Evolutionary conservation across 2,888 invertebrate species (phyloP), one percentile per base, ranked within the genome.

Genomic region (Xestia c-nigrum): DNA sequence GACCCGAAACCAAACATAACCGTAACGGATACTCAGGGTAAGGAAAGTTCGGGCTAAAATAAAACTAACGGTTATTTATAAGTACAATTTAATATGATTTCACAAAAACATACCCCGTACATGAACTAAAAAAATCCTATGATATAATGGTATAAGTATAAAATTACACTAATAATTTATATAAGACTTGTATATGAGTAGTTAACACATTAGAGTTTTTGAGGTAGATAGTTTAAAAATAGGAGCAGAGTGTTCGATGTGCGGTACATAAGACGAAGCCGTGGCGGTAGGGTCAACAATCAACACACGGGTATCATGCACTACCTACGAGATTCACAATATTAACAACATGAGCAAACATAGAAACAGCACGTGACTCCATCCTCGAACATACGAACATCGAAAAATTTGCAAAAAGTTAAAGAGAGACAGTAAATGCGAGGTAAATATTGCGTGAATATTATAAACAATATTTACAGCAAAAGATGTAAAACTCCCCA

Each of bases 71-170:
- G 90, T 96, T 93, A 94, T 94, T 95, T 93, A 95, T 96, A 96
- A 96, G 96, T 96, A 96, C 96, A 96, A 95, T 96, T 95, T 96
- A 96, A 95, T 96, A 94, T 94, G 93, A 94, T 95, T 95, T 94
- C 96, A 96, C 96, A 96, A 96, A 87, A 95, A 96, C 95, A 94
- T 95, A 95, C 94, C 96, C 96, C 94, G 92, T 95, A 96, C 94
- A 96, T 92, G 92, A 96, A 96, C 94, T 94, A 94, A 92, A 94
- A 57, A 78, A 94, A 93, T 93, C 94, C 93, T 96, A 96, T 90
- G 85, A 94, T 93, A 95, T 91, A 94, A 93, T 95, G 95, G 94
- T 95, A 91, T 92, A 95, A 93, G 95, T 95, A 95, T 94, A 95
- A 95, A 95, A 95, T 96, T 95, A 96, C 95, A 91, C 94, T 94